Evolutionary conservation across 2,797 vertebrate genomes (phyloP).

Genomic region (Synanceia verrucosa): DNA sequence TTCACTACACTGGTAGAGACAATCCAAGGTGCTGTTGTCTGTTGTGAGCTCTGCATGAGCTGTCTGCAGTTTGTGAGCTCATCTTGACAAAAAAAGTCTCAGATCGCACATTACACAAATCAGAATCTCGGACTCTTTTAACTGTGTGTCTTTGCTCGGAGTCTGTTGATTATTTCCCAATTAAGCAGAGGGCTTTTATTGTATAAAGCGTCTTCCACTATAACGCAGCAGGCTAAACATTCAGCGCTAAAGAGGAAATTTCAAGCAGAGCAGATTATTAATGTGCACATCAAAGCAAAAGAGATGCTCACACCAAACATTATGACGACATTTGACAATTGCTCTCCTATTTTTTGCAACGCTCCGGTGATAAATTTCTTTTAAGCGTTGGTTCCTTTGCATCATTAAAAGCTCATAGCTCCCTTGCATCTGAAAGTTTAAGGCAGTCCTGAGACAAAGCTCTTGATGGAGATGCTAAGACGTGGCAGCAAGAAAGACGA

Average conservation of each 20-base stretch:
- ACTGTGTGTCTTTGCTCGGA: neutral
- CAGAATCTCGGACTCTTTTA: slow-evolving; percentile 8
- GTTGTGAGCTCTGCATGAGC: slow-evolving; percentile 62
- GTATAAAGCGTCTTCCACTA: neutral
- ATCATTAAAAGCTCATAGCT: slow-evolving; percentile 45
- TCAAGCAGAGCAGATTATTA: slow-evolving; percentile 24
- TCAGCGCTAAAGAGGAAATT: neutral
- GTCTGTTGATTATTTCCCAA: slow-evolving; percentile 1
- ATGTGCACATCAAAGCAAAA: slow-evolving; percentile 51
- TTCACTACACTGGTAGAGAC: slow-evolving; percentile 51
- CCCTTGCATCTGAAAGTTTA: slow-evolving; percentile 44
- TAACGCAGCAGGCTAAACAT: neutral
- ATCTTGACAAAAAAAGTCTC: slow-evolving; percentile 54
- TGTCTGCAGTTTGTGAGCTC: slow-evolving; percentile 53
- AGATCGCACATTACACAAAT: slow-evolving; percentile 35
- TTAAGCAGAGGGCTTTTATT: neutral
- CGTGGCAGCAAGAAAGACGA: slow-evolving; percentile 64
- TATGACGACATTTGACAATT: slow-evolving; percentile 31
- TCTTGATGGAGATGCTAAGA: slow-evolving; percentile 63
- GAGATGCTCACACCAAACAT: slow-evolving; percentile 13
- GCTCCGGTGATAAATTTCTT: neutral
- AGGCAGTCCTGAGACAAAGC: slow-evolving; percentile 44
- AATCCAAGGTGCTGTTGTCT: slow-evolving; percentile 60
- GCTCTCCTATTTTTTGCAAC: slow-evolving; percentile 30
- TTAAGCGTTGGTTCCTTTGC: slow-evolving; percentile 24